A percentile compares a stretch with the other conserved stretches of the same genome.
phyloP scores from a whole-genome alignment of 2,797 vertebrate species.

The Enteromius afrohamiltoni region DNA sequence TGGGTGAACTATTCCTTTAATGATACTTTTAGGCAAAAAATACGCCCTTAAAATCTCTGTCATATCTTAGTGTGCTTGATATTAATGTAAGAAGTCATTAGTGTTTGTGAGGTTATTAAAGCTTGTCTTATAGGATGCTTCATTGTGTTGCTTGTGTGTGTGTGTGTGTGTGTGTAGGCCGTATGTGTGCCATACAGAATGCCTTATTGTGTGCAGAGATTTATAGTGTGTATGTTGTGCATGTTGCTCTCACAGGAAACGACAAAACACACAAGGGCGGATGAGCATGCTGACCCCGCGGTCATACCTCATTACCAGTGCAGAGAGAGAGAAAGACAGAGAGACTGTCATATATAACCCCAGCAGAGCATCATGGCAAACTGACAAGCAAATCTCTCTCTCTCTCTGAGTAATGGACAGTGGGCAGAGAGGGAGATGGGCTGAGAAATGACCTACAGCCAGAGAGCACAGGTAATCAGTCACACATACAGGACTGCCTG shows the following conservation, averaged over 20 bases:
- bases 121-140: neutral
- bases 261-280: conserved; percentile 33
- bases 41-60: neutral
- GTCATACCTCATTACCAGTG: conserved; percentile 50
- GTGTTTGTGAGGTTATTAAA: neutral
- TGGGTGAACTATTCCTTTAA: neutral
- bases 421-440: conserved; percentile 57
- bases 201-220: conserved; percentile 27
- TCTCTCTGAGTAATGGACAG: conserved; percentile 50
- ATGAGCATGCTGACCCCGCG: conserved; percentile 39
- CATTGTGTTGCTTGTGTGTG: neutral
- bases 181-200: neutral
- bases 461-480: conserved; percentile 58
- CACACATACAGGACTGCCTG: conserved; percentile 42
- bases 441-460: conserved; percentile 58
- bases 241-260: conserved; percentile 37
- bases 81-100: neutral
- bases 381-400: conserved; percentile 34
- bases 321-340: conserved; percentile 18
- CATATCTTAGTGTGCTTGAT: neutral
- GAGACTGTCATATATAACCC: conserved; percentile 52
- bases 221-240: conserved; percentile 31
- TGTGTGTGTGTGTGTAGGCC: neutral
- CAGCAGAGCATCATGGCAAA: conserved; percentile 41
- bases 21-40: neutral